Conservation (phyloP, 2,888 invertebrate genomes). For the Homarus gammarus region DNA sequence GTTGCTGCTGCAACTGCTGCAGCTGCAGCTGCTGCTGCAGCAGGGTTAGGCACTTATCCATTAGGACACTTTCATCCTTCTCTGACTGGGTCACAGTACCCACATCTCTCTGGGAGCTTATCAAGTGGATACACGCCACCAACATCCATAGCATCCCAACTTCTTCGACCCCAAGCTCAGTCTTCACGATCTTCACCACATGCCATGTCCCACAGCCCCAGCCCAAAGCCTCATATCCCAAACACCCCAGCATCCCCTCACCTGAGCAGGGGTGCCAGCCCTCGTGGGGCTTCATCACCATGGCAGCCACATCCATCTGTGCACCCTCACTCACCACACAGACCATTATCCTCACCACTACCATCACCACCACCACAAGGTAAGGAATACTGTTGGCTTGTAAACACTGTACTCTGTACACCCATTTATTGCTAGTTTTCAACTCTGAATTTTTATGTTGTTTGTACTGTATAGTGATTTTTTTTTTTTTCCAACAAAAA, state of each 20-base stretch:
- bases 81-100: slow-evolving; percentile 36
- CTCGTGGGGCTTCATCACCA: slow-evolving; percentile 58
- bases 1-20: slow-evolving; percentile 53
- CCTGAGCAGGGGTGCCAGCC: slow-evolving; percentile 59
- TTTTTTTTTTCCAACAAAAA: too few relatives aligned
- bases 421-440: too few relatives aligned
- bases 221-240: slow-evolving; percentile 62
- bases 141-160: slow-evolving; percentile 54
- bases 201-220: slow-evolving; percentile 62
- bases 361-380: slow-evolving; percentile 74
- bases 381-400: too few relatives aligned
- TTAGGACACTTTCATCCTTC: slow-evolving; percentile 56
- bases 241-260: slow-evolving; percentile 60
- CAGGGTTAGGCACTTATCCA: slow-evolving; percentile 56
- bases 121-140: slow-evolving; percentile 50
- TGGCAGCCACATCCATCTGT: slow-evolving; percentile 62
- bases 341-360: slow-evolving; percentile 51
- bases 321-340: slow-evolving; percentile 62
- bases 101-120: slow-evolving; percentile 34
- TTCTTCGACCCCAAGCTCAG: slow-evolving; percentile 54
- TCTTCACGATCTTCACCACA: slow-evolving; percentile 59
- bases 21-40: slow-evolving; percentile 64
- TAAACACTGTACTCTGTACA: too few relatives aligned
- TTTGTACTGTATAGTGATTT: too few relatives aligned
- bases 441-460: too few relatives aligned